Base-by-base conservation (phyloP, 2,797 vertebrate species). In the Babyrousa celebensis region DNA sequence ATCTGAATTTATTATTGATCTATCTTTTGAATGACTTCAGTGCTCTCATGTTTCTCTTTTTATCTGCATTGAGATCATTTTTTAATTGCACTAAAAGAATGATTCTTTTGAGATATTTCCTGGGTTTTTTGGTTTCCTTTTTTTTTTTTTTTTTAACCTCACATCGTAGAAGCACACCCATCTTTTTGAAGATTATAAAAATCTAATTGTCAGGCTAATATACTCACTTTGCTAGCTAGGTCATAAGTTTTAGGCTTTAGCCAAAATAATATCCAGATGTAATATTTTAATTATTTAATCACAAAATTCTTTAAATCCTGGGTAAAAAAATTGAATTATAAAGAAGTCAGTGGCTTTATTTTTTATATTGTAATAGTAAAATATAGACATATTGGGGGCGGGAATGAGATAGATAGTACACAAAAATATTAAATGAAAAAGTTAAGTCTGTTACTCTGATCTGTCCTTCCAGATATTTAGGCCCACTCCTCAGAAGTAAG, bases 231-330 rank as follows among this genome's bases (percentile, higher is more conserved):
- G 77, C 85, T 67, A 78, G n/a, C 54, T 88, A 63, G 27, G 3
- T 71, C 62, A 23, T 89, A 56, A 40, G 20, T 70, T 83, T 87
- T 87, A 93, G n/a, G 54, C 67, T 68, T 84, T 88, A 63, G 21
- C 52, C 91, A 71, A 79, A 95, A 88, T 78, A 91, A 70, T 29
- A 70, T 62, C 15, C 27, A 89, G 14, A 74, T 80, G 80, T 95
- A 95, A 84, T 89, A 54, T 62, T 92, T 68, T 67, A 83, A 86
- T 89, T 83, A 63, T 94, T 70, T 88, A 85, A 21, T 93, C 27
- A n/a, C 10, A 84, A 52, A 74, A 40, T 52, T 71, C 3, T 77
- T 93, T 72, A 71, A 89, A 84, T 87, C 67, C 80, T 90, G 1
- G 67, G 32, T 87, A 29, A 52, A 95, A 93, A 90, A 95, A 27